Evolutionary conservation across 30 jellyfish, hydroid and myxozoan genomes (phyloP).

Genomic region (Turritopsis dohrnii): DNA sequence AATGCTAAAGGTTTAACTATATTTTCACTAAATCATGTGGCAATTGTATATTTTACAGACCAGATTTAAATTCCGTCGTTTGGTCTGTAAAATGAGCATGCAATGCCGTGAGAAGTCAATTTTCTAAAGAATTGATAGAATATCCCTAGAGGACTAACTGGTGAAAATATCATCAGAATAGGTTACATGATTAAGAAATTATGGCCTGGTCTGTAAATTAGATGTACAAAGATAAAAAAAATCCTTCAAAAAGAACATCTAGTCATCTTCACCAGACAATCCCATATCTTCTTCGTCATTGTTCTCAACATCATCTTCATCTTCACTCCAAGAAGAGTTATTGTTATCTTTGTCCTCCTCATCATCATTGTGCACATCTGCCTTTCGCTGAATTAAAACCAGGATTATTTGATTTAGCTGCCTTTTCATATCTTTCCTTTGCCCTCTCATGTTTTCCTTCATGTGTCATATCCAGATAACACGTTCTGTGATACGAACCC

Average conservation of each 20-base stretch:
- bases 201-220: constrained; percentile 8
- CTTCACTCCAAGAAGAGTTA: neutral
- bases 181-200: neutral
- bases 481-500: too few species aligned
- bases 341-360: constrained; percentile 6
- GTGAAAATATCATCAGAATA: neutral
- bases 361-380: neutral
- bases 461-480: too few species aligned
- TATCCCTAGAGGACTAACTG: neutral
- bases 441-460: too few species aligned
- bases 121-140: neutral
- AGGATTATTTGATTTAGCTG: too few species aligned
- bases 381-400: too few species aligned
- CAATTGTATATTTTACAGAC: too few species aligned
- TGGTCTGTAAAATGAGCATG: too few species aligned
- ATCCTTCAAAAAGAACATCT: neutral
- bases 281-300: neutral
- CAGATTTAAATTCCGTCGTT: too few species aligned
- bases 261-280: constrained; percentile 2
- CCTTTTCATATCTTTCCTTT: too few species aligned
- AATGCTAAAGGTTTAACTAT: too few species aligned
- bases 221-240: neutral
- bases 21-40: too few species aligned
- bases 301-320: neutral
- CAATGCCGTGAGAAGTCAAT: neutral